phyloP scores from a whole-genome alignment of 2,113 vertebrate genomes.

The Microcebus lehilahytsara region DNA sequence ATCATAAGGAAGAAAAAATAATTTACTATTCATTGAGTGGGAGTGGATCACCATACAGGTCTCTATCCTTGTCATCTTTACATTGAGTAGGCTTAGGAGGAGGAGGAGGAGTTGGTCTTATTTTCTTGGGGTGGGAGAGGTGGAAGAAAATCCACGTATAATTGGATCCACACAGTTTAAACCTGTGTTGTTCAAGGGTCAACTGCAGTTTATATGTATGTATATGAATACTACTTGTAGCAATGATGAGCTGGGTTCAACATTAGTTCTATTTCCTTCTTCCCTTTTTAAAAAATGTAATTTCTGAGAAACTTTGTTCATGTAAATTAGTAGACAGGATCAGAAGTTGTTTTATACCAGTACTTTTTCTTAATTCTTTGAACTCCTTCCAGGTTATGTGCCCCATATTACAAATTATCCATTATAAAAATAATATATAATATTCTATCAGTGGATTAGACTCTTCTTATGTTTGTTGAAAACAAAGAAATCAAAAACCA shows the following conservation, averaged over 20 bases:
- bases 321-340: background rate
- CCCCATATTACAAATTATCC: background rate
- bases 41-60: background rate
- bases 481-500: background rate
- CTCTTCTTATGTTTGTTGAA: background rate
- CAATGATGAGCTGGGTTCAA: background rate
- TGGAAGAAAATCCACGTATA: background rate
- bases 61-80: background rate
- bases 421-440: background rate
- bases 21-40: background rate
- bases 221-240: background rate
- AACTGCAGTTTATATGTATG: background rate
- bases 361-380: background rate
- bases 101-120: background rate
- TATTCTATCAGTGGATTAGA: background rate
- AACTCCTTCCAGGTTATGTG: background rate
- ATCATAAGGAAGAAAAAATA: background rate
- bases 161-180: background rate
- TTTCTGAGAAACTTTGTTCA: constrained; percentile 18
- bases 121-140: background rate
- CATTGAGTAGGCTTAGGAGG: background rate
- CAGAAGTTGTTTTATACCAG: background rate
- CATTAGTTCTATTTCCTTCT: background rate
- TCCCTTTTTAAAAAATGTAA: background rate
- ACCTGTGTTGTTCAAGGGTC: background rate